Conservation (phyloP, 2,797 vertebrate genomes). For the Neosilurus hyrtlii region DNA sequence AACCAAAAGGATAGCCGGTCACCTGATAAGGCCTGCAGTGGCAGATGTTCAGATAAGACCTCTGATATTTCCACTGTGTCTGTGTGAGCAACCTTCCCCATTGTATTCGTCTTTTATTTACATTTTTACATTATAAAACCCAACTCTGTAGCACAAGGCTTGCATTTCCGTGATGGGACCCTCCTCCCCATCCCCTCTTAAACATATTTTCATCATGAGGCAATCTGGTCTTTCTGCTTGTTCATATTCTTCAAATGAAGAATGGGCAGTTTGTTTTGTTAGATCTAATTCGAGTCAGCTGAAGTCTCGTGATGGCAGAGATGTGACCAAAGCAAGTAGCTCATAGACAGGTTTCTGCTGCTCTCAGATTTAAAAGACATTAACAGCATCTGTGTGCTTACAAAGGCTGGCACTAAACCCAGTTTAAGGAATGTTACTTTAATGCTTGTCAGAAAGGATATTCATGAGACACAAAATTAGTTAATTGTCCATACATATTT, state of each 20-base stretch:
- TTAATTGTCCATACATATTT: not conserved
- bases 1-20: not conserved
- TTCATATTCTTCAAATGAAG: not conserved
- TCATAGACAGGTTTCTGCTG: slow-evolving; percentile 21
- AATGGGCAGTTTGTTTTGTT: slow-evolving; percentile 19
- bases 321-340: slow-evolving; percentile 24
- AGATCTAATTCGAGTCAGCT: slow-evolving; percentile 63
- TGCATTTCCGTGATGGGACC: not conserved
- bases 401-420: not conserved
- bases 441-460: not conserved
- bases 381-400: not conserved
- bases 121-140: not conserved
- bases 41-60: not conserved
- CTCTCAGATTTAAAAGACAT: not conserved
- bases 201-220: not conserved
- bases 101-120: not conserved
- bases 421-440: not conserved
- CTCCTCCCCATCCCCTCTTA: too few relatives aligned
- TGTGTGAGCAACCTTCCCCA: not conserved
- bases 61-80: not conserved
- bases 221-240: not conserved
- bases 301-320: slow-evolving; percentile 61
- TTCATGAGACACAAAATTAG: not conserved
- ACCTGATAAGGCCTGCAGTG: not conserved
- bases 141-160: not conserved